phyloP scores from a whole-genome alignment of 2,888 invertebrate species.

The Platycnemis pennipes region DNA sequence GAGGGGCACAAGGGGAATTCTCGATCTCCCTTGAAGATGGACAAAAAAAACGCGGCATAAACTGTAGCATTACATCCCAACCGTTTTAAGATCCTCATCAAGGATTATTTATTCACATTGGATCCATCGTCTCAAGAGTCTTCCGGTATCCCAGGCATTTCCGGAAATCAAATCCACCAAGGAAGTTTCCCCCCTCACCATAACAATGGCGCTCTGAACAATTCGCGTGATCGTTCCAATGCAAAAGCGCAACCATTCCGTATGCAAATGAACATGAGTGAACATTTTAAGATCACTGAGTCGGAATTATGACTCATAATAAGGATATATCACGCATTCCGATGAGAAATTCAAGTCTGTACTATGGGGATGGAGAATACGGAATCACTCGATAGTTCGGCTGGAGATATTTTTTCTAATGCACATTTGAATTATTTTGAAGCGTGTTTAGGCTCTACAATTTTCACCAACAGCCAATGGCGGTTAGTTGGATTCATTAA shows the following conservation, averaged over 20 bases:
- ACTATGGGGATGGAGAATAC: neutral
- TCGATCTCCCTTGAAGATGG: neutral
- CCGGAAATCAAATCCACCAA: neutral
- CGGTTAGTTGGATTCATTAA: too few species aligned
- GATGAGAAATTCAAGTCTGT: neutral
- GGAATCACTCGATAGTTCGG: too few species aligned
- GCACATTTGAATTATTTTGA: too few species aligned
- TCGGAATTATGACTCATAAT: neutral
- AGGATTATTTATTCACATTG: neutral
- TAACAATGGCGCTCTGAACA: neutral
- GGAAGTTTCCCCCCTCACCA: neutral
- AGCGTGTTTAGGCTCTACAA: too few species aligned
- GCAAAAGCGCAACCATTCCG: neutral
- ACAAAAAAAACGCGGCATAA: neutral
- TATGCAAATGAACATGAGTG: neutral
- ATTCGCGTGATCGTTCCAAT: neutral
- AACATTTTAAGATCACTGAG: neutral
- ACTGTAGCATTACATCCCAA: neutral
- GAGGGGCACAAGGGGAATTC: neutral
- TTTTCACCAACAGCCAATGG: too few species aligned
- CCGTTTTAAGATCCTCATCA: neutral
- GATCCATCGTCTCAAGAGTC: neutral
- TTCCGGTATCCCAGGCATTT: slow-evolving; percentile 13
- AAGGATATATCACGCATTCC: neutral
- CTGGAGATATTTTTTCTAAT: too few species aligned